Percentiles rank a stretch among this genome's conserved stretches.
Evolutionary conservation across 2,113 vertebrate genomes (phyloP).

Genomic region (Synodontis membranacea): DNA sequence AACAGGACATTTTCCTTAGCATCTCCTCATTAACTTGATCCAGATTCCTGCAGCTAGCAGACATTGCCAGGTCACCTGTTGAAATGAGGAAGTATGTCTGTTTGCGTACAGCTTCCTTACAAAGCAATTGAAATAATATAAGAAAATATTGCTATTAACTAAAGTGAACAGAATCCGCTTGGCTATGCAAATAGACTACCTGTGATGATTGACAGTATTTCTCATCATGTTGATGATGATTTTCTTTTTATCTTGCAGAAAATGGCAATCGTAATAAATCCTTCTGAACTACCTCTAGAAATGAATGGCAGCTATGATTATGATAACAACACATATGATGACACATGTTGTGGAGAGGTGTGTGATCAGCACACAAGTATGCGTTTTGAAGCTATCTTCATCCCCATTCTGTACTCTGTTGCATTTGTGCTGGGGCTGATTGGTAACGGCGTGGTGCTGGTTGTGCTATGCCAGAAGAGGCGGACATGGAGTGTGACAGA

Average conservation of each 20-base stretch:
- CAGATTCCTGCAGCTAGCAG: not conserved
- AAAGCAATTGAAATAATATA: not conserved
- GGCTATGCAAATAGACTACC: not conserved
- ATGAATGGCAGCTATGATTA: not conserved
- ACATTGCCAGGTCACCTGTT: not conserved
- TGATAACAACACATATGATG: not conserved
- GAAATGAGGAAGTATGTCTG: not conserved
- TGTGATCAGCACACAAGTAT: slow-evolving; percentile 59
- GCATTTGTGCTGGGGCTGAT: slow-evolving; percentile 76
- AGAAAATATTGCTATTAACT: not conserved
- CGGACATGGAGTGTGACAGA: slow-evolving; percentile 77
- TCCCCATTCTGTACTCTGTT: slow-evolving; percentile 75
- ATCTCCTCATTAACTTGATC: not conserved
- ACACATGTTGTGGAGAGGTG: slow-evolving; percentile 34
- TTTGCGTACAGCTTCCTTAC: not conserved
- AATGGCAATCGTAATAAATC: no score
- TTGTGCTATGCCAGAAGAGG: slow-evolving; percentile 71
- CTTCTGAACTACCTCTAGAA: no score
- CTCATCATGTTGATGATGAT: not conserved
- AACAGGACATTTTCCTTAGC: not conserved
- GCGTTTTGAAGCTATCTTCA: slow-evolving; percentile 71
- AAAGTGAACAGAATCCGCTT: not conserved
- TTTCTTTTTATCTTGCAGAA: slow-evolving; percentile 25
- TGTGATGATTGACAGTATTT: not conserved
- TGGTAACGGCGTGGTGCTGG: slow-evolving; percentile 77